Percentiles rank a stretch among this genome's conserved stretches.
Evolutionary conservation across 2,888 invertebrate genomes (phyloP).

Genomic region (Agrochola lychnidis): DNA sequence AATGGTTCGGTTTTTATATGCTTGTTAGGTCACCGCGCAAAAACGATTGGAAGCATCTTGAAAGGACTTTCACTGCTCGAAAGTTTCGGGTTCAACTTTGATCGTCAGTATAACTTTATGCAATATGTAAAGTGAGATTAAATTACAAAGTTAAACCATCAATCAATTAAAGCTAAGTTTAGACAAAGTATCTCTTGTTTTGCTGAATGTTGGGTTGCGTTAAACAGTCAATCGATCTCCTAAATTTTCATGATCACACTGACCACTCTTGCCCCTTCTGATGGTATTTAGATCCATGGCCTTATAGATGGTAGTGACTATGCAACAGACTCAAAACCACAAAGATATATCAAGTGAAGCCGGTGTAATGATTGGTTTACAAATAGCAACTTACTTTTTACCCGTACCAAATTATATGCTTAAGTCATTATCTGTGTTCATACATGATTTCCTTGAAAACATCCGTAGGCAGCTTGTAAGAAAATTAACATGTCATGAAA

Average conservation of each 20-base stretch:
- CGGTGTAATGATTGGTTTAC: slow-evolving; percentile 15
- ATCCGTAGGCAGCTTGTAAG: slow-evolving; percentile 28
- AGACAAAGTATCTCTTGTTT: not conserved
- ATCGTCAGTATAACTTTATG: slow-evolving; percentile 15
- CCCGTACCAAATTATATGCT: slow-evolving; percentile 34
- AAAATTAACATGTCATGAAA: slow-evolving; percentile 44
- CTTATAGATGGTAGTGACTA: slow-evolving; percentile 15
- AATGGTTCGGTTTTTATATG: slow-evolving; percentile 43
- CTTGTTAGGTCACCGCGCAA: slow-evolving; percentile 49
- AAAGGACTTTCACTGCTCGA: slow-evolving; percentile 62
- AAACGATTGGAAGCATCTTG: slow-evolving; percentile 48
- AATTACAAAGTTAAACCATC: not conserved
- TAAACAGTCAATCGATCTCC: not conserved
- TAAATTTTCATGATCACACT: not conserved
- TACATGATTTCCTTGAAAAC: slow-evolving; percentile 46
- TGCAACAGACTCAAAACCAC: slow-evolving; percentile 23
- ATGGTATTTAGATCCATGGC: not conserved
- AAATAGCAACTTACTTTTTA: slow-evolving; percentile 42
- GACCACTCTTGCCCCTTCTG: not conserved
- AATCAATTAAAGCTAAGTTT: not conserved
- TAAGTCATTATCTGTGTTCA: slow-evolving; percentile 14
- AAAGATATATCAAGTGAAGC: slow-evolving; percentile 10
- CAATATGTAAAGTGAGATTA: not conserved
- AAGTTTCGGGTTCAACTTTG: slow-evolving; percentile 38
- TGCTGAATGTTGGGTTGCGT: not conserved